Evolutionary conservation across 2,888 invertebrate genomes (phyloP), one percentile per base, ranked within the genome.

Genomic region (Zonitis immaculata): DNA sequence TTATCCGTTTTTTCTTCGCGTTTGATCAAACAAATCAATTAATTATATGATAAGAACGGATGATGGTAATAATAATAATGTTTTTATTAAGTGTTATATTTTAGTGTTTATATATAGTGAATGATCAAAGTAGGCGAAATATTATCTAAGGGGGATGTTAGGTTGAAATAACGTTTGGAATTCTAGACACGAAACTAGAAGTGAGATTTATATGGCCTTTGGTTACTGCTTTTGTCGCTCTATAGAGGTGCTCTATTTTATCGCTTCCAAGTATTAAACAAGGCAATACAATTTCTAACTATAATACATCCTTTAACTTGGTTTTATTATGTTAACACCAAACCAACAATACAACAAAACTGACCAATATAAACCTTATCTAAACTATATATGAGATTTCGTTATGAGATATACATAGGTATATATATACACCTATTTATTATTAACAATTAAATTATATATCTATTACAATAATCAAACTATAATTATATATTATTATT

Each of bases 161-260:
- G 66, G 66, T 57, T 67, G 64, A 62, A 62, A 60, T 64, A 68
- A 68, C 61, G 70, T 71, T 72, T 72, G 71, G 71, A 72, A 72
- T 67, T 67, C 72, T 62, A 66, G 70, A 69, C 72, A 69, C 70
- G 69, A 67, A 67, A 65, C 67, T 62, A 35, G 66, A 64, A 66
- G 66, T 64, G 69, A 72, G 71, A 72, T 72, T 72, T 72, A 72
- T 72, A 68, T 63, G 63, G 64, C 68, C 67, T 66, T 66, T 66
- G 69, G 69, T 68, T 67, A 68, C 67, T 68, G 66, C 65, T 66
- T 66, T 66, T 67, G 69, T 69, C 68, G 68, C 67, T 67, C 35
- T 35, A 35, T 35, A 59, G 66, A 68, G 67, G 68, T 35, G 67
- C 67, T 66, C 66, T 69, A 69, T 69, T 70, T 71, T 71, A 71